Evolutionary conservation across 2,797 vertebrate genomes (phyloP).

Genomic region (Staurois parvus): DNA sequence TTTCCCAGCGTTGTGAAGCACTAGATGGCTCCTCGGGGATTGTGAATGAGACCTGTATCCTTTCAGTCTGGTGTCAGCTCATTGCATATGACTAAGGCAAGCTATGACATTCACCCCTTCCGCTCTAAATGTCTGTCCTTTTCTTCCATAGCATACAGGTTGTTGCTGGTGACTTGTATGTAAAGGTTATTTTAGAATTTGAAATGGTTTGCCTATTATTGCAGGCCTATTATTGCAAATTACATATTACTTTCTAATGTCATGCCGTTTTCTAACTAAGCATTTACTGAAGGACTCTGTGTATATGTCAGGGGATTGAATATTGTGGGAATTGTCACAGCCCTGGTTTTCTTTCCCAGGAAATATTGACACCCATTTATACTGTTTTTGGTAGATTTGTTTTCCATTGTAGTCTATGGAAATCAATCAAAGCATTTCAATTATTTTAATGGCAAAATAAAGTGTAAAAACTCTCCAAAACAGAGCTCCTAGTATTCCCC

Average conservation of each 20-base stretch:
- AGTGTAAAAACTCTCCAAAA: too few relatives aligned
- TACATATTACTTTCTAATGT: background rate
- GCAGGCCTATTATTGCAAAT: background rate
- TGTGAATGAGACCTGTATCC: constrained; percentile 19
- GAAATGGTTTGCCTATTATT: background rate
- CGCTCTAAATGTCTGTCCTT: background rate
- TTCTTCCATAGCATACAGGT: background rate
- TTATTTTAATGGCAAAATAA: too few relatives aligned
- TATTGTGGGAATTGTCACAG: too few relatives aligned
- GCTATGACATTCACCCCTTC: background rate
- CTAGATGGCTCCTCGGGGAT: constrained; percentile 20
- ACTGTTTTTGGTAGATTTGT: too few relatives aligned
- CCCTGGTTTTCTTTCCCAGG: too few relatives aligned
- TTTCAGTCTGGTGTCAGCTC: constrained; percentile 3
- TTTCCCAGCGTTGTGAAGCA: constrained; percentile 22
- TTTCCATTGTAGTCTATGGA: too few relatives aligned
- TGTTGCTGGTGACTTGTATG: background rate
- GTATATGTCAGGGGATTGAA: too few relatives aligned
- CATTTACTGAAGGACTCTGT: background rate
- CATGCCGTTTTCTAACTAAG: background rate
- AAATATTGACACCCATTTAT: too few relatives aligned
- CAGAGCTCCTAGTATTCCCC: too few relatives aligned
- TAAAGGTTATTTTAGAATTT: constrained; percentile 1
- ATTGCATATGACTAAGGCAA: constrained; percentile 8
- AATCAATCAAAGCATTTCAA: too few relatives aligned